A percentile compares a stretch with the other conserved stretches of the same genome.
These are phyloP conservation scores for Xanthia togata DNA, from an alignment of 2,888 invertebrate species.

Conservation along the genomic window DNA sequence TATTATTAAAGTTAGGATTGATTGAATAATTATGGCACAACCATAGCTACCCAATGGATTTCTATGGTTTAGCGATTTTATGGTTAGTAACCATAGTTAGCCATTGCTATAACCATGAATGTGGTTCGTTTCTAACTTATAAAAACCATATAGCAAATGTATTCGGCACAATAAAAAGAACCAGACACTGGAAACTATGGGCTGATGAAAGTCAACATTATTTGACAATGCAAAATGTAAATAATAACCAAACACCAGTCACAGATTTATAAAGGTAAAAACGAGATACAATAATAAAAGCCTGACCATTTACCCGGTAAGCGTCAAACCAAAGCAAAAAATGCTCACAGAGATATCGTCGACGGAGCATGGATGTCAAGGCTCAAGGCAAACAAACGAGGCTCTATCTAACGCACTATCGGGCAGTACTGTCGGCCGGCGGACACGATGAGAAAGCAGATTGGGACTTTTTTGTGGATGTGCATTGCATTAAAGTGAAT, in stretches of 20 bases:
- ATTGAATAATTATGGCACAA: neutral
- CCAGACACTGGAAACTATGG: neutral
- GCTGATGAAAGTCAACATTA: neutral
- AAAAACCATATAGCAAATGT: neutral
- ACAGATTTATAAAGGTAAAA: constrained; percentile 12
- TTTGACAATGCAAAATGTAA: neutral
- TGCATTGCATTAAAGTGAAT: constrained; percentile 31
- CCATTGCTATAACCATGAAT: neutral
- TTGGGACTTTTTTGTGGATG: constrained; percentile 43
- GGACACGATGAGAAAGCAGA: constrained; percentile 38
- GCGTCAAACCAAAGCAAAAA: constrained; percentile 44
- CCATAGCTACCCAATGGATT: neutral
- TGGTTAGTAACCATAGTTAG: neutral
- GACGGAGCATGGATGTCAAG: constrained; percentile 61
- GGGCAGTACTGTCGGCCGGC: constrained; percentile 9
- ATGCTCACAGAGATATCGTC: constrained; percentile 37
- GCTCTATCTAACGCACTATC: constrained; percentile 43
- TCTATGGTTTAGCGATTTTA: neutral
- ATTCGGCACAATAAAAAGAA: neutral
- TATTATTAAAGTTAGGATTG: too few species aligned
- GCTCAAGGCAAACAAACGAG: constrained; percentile 56
- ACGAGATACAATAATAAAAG: neutral
- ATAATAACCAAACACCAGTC: too few species aligned
- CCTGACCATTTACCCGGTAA: constrained; percentile 20
- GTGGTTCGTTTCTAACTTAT: neutral